Base-by-base conservation (phyloP, 1,140 invertebrate genomes). In the Monochamus saltuarius region DNA sequence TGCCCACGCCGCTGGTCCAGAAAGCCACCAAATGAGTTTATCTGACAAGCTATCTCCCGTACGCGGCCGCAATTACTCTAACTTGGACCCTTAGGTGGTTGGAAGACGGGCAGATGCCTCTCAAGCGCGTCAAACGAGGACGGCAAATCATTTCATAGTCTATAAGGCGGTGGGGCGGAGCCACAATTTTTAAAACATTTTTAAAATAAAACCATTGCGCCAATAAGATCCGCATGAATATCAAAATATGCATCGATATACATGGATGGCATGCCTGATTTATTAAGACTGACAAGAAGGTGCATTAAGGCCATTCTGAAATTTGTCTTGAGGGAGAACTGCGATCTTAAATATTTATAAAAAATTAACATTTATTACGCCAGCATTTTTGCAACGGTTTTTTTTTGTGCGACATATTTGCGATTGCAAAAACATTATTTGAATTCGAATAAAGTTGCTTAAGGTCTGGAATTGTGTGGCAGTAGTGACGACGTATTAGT, bases 41-140 rank as follows among this genome's bases (percentile, higher is more conserved):
- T 69, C 68, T 67, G 65, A 67, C 62, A 56, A 62, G 60, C 55
- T 59, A 69, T 69, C 68, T 67, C 47, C 55, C 62, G 64, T 66
- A 69, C 68, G 67, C 61, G 59, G 65, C 61, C 63, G 65, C 68
- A 69, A 69, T 69, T 69, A 69, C 63, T 63, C 65, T 67, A 66
- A 66, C 55, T 62, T 67, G 42, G 68, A 14, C 68, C 68, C 63
- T 59, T 49, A 65, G 68, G 64, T 57, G 54, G 61, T n/a, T 57
- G 51, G 51, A 51, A 40, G 51, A 51, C 35, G 29, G 62, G 17
- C 16, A 17, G 34, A 46, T 35, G 16, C n/a, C 50, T 39, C 14
- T 29, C 8, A 14, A 38, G 50, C 54, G 53, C 45, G 42, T 45
- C 53, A 50, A 42, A 64, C 49, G 34, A 38, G 55, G 50, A 66